These are phyloP conservation scores for Python bivittatus DNA, from an alignment of 2,113 vertebrate species.

Conservation along the genomic window DNA sequence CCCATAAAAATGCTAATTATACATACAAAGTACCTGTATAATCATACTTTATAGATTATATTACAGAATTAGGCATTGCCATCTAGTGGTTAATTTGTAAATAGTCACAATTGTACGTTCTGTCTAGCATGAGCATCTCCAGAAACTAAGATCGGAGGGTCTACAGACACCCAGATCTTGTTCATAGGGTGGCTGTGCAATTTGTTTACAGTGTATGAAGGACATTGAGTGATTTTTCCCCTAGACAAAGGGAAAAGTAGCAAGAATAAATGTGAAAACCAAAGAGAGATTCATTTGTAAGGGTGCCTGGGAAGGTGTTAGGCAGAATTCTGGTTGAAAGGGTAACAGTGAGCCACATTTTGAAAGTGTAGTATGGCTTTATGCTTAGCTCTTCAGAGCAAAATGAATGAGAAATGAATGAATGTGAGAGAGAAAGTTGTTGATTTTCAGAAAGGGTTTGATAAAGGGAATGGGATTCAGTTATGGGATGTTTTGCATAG, in stretches of 20 bases:
- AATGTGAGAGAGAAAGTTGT: too few species aligned
- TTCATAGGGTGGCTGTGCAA: not conserved
- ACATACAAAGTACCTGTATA: not conserved
- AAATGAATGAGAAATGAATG: too few species aligned
- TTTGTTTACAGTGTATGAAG: not conserved
- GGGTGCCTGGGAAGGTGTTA: too few species aligned
- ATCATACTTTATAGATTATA: not conserved
- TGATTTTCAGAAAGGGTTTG: too few species aligned
- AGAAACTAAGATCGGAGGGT: not conserved
- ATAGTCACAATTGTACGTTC: not conserved
- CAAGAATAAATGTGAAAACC: not conserved
- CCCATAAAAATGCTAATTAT: not conserved
- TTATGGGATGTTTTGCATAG: too few species aligned
- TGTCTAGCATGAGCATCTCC: not conserved
- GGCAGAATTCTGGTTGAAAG: too few species aligned
- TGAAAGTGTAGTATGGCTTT: too few species aligned
- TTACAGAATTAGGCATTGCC: slow-evolving; percentile 43
- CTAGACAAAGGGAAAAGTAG: not conserved
- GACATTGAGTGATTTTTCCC: not conserved
- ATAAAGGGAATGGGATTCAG: too few species aligned
- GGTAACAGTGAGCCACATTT: too few species aligned
- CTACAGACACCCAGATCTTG: not conserved
- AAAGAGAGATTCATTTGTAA: not conserved
- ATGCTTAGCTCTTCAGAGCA: too few species aligned
- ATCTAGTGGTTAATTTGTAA: slow-evolving; percentile 57